phyloP scores from a whole-genome alignment of 2,113 vertebrate genomes.

The Oncorhynchus kisutch region DNA sequence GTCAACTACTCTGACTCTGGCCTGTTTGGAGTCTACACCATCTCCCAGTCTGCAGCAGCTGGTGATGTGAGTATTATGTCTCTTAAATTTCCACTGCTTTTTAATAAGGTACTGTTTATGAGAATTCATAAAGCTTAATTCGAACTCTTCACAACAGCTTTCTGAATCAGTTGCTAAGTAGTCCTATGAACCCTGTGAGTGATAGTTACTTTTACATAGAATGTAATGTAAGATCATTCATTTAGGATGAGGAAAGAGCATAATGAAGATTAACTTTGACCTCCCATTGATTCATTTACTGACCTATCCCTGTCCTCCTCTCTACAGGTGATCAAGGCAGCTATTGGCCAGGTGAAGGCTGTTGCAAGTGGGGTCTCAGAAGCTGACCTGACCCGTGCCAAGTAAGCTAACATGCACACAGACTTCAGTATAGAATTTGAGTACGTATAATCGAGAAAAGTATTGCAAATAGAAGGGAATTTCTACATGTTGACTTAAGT shows the following conservation, averaged over 20 bases:
- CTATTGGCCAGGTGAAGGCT: conserved; percentile 82
- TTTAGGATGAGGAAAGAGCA: not conserved
- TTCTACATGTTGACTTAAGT: not conserved
- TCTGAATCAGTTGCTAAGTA: no score
- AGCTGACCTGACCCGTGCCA: conserved; percentile 83
- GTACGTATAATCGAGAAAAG: no score
- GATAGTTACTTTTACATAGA: not conserved
- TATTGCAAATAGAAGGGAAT: no score
- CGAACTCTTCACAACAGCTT: not conserved
- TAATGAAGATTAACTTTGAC: not conserved
- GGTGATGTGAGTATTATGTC: conserved; percentile 79
- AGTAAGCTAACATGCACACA: conserved; percentile 76
- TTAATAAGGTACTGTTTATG: not conserved
- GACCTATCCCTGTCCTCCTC: not conserved
- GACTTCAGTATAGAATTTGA: no score
- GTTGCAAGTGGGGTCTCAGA: conserved; percentile 81
- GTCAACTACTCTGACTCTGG: conserved; percentile 90
- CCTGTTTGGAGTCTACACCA: conserved; percentile 89
- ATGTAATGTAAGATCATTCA: not conserved
- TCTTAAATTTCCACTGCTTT: not conserved
- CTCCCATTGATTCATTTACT: not conserved
- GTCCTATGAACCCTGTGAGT: not conserved
- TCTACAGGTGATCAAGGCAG: conserved; percentile 86
- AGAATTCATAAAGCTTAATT: not conserved
- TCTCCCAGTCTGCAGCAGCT: conserved; percentile 78